Evolutionary conservation across 1,140 invertebrate genomes (phyloP).

Genomic region (Hypsibius dujardini): DNA sequence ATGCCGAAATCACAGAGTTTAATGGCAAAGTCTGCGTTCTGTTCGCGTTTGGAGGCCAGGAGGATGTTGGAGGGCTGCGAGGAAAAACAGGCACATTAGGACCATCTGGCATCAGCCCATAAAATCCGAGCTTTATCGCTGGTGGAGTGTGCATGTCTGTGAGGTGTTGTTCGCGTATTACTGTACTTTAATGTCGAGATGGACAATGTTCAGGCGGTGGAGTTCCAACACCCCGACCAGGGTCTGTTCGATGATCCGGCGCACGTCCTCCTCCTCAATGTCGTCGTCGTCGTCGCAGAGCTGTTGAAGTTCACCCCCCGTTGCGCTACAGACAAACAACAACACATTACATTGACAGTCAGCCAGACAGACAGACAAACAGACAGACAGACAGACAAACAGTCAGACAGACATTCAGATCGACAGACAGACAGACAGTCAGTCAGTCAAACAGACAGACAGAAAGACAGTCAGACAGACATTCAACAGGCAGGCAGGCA

Average conservation of each 20-base stretch:
- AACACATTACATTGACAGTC: constrained; percentile 9
- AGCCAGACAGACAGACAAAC: no score
- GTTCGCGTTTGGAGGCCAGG: constrained; percentile 37
- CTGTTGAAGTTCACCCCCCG: constrained; percentile 74
- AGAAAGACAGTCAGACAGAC: no score
- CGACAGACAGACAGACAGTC: no score
- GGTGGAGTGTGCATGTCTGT: not conserved
- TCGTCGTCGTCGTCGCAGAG: constrained; percentile 71
- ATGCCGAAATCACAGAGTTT: constrained; percentile 91
- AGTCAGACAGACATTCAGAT: no score
- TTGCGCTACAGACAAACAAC: constrained; percentile 42
- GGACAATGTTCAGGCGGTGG: constrained; percentile 68
- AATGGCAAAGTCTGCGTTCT: constrained; percentile 42
- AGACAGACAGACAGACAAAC: no score
- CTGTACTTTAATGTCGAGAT: constrained; percentile 69
- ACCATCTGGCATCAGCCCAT: no score
- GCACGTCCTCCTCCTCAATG: constrained; percentile 55
- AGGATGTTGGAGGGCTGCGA: constrained; percentile 76
- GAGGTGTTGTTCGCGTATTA: constrained; percentile 29
- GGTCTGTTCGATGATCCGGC: constrained; percentile 62
- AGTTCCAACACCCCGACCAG: constrained; percentile 71
- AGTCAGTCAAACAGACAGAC: no score
- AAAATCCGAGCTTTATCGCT: not conserved
- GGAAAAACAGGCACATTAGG: constrained; percentile 25
- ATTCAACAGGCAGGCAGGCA: no score